Conservation (phyloP, 1,140 invertebrate species). For the Brachionus koreanus region DNA sequence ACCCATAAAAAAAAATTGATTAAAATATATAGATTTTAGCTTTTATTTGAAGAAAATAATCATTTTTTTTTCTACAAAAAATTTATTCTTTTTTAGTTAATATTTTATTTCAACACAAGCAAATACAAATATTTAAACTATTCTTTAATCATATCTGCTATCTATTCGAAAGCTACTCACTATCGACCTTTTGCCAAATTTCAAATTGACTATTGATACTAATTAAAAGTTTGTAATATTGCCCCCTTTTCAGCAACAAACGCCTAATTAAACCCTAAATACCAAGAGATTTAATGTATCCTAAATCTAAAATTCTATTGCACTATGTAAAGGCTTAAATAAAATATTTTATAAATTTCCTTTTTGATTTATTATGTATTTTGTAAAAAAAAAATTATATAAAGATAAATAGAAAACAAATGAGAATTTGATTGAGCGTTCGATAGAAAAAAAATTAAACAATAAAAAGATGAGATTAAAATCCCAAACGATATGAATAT, state of each 20-base stretch:
- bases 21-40: neutral
- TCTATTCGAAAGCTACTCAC: neutral
- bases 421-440: neutral
- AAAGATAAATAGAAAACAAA: neutral
- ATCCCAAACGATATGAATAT: neutral
- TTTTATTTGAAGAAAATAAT: slow-evolving; percentile 1
- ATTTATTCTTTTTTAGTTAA: neutral
- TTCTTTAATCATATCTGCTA: neutral
- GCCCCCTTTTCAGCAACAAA: neutral
- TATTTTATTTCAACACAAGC: slow-evolving; percentile 11
- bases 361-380: neutral
- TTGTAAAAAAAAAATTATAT: neutral
- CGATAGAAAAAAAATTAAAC: neutral
- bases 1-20: neutral
- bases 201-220: slow-evolving; percentile 12
- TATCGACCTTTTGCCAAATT: slow-evolving; percentile 7
- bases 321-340: neutral
- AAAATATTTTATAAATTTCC: neutral
- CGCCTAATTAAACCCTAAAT: neutral
- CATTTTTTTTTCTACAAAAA: neutral
- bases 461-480: neutral
- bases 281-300: slow-evolving; percentile 9
- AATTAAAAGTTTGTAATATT: neutral
- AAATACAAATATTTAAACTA: neutral
- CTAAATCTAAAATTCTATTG: neutral